Evolutionary conservation across 2,797 vertebrate genomes (phyloP), one percentile per base, ranked within the genome.

Genomic region (Gila robusta): DNA sequence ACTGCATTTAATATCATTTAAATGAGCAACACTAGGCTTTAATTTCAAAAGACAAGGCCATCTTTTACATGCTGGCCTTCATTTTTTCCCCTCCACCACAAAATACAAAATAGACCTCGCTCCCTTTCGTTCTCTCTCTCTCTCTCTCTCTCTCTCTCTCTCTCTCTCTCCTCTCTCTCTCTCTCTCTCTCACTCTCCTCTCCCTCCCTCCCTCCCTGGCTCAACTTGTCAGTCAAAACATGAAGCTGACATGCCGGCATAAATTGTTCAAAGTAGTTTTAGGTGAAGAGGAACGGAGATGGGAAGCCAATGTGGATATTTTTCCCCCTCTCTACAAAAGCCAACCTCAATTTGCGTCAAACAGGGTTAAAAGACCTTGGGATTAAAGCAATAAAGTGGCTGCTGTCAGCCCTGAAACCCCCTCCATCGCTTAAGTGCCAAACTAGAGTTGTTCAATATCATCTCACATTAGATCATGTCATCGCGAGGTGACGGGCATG

Each of bases 291-390:
- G 95, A 91, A 95, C 91, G 93, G 92, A 94, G 94, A 96, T 91
- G 93, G 93, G 93, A 91, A 94, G 93, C 92, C 92, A 92, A 94
- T 93, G 93, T 94, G 91, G 94, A 94, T 90, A 91, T 94, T 92
- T 93, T 91, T 88, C 35, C 64, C 59, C 44, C 81, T 90, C 78
- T 81, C 91, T 89, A 95, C 94, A 96, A 96, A 96, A 98, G 97
- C 96, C 98, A 98, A 96, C 96, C 96, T 98, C 97, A 97, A 98
- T 98, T 98, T 98, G 96, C 96, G 97, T 99, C 98, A 98, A 98
- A 96, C 94, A 95, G 94, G 93, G 95, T 97, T 98, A 98, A 97
- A 97, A 97, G 96, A 97, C 96, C 95, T 96, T 96, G 96, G 96
- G 96, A 99, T 98, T 98, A 98, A 97, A 97, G 97, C 96, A 97